Percentiles rank a stretch among this genome's conserved stretches.
phyloP scores from a whole-genome alignment of 2,888 invertebrate species.

The Metellina segmentata region DNA sequence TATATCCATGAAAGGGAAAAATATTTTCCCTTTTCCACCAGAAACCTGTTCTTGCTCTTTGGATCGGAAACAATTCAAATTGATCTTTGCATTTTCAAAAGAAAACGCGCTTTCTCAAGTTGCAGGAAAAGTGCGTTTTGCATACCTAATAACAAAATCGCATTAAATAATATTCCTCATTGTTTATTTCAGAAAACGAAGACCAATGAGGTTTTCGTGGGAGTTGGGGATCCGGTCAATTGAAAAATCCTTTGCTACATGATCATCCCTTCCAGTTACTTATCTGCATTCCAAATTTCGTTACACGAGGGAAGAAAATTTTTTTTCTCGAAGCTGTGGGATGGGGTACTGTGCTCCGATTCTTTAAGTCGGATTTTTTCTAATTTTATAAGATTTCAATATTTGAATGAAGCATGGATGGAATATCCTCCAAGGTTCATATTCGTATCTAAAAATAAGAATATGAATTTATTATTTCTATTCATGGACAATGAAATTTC shows the following conservation, averaged over 20 bases:
- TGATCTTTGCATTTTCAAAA: neutral
- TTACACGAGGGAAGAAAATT: neutral
- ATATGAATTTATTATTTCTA: conserved; percentile 29
- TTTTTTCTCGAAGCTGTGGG: conserved; percentile 25
- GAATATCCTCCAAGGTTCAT: neutral
- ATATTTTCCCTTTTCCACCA: neutral
- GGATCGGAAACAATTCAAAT: neutral
- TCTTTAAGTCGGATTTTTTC: neutral
- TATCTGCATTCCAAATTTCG: conserved; percentile 54
- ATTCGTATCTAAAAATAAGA: neutral
- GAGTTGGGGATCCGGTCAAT: conserved; percentile 3
- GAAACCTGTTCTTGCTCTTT: neutral
- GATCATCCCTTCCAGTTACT: conserved; percentile 10
- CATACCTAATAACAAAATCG: conserved; percentile 38
- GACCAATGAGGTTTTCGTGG: neutral
- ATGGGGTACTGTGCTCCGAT: neutral
- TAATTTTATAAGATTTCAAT: neutral
- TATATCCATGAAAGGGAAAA: neutral
- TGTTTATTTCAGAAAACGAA: conserved; percentile 36
- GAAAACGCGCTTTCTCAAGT: neutral
- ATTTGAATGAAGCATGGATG: neutral
- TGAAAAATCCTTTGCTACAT: conserved; percentile 20
- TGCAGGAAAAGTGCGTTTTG: conserved; percentile 10
- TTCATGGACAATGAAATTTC: neutral
- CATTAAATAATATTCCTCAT: conserved; percentile 40